Evolutionary conservation across 30 jellyfish, hydroid and myxozoan species (phyloP), one percentile per base, ranked within the genome.

Genomic region (Chrysaora quinquecirrha): DNA sequence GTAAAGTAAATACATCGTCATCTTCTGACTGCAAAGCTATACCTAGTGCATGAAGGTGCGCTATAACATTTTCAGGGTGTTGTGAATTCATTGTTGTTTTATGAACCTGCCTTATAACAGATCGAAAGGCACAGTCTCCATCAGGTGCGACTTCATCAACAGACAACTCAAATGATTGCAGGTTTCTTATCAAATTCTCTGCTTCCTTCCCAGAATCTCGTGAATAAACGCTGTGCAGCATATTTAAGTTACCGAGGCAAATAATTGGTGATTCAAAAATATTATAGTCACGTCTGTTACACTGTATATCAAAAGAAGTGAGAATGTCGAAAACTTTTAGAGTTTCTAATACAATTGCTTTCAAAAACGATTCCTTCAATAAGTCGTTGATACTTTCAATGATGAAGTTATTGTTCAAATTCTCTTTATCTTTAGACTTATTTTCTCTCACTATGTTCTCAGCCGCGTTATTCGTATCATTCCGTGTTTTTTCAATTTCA

Each of bases 51-150:
- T 38, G 54, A 6, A 6, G 14, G 54, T 38, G 54, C 14, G 54
- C 14, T 14, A 38, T 3, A 38, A 38, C 54, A 38, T 6, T 6
- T 6, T 3, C 6, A 6, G 14, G 6, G 14, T 3, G 11, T 14
- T 38, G 11, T 3, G 54, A 6, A 6, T 6, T 3, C 6, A 38
- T 6, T 14, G 54, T 38, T 3, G 6, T 14, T 38, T 14, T 6
- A 38, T 38, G 14, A 25, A 69, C 66, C 30, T 69, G 64, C 64
- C 50, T 25, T 14, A 69, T 31, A 35, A 69, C 32, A 0, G 63
- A 28, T n/a, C 82, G 82, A 69, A 69, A 69, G 2, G 47, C 30
- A 69, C 82, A 69, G 47, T 69, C 82, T 25, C 82, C 82, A 69
- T 69, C 82, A 0, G 82, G 63, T 1, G 66, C 68, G 3, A 32